These are phyloP conservation scores for Nycteola revayana DNA, from an alignment of 2,888 invertebrate genomes.

Conservation along the genomic window DNA sequence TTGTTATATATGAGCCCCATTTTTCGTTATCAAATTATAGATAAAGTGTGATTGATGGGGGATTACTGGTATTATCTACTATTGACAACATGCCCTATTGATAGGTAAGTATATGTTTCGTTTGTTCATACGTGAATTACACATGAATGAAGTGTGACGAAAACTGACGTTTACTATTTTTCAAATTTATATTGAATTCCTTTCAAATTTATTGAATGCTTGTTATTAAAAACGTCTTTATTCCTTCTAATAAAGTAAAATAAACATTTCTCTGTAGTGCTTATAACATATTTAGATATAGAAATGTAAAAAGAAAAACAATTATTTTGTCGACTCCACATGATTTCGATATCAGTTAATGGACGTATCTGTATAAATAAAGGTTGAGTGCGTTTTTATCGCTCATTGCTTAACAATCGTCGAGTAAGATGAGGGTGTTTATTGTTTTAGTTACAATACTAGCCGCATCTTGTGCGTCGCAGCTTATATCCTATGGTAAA, in stretches of 20 bases:
- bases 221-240: too few species aligned
- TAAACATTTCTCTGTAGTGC: too few species aligned
- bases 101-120: too few species aligned
- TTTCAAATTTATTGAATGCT: too few species aligned
- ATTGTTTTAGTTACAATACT: slow-evolving; percentile 37
- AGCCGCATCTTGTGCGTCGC: slow-evolving; percentile 38
- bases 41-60: slow-evolving; percentile 29
- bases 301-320: slow-evolving; percentile 5
- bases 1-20: too few species aligned
- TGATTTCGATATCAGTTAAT: slow-evolving; percentile 13
- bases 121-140: background rate
- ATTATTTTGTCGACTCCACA: slow-evolving; percentile 29
- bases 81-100: slow-evolving; percentile 13
- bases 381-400: slow-evolving; percentile 33
- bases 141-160: slow-evolving; percentile 1
- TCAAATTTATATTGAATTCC: too few species aligned
- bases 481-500: slow-evolving; percentile 54
- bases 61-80: slow-evolving; percentile 27
- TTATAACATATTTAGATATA: too few species aligned
- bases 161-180: too few species aligned
- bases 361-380: slow-evolving; percentile 37
- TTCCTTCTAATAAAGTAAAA: too few species aligned
- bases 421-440: slow-evolving; percentile 53
- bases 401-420: slow-evolving; percentile 30
- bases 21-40: slow-evolving; percentile 7